A percentile compares a stretch with the other conserved stretches of the same genome.
These are phyloP conservation scores for Lordiphosa mommai DNA, from an alignment of 1,140 invertebrate genomes.

Conservation along the genomic window DNA sequence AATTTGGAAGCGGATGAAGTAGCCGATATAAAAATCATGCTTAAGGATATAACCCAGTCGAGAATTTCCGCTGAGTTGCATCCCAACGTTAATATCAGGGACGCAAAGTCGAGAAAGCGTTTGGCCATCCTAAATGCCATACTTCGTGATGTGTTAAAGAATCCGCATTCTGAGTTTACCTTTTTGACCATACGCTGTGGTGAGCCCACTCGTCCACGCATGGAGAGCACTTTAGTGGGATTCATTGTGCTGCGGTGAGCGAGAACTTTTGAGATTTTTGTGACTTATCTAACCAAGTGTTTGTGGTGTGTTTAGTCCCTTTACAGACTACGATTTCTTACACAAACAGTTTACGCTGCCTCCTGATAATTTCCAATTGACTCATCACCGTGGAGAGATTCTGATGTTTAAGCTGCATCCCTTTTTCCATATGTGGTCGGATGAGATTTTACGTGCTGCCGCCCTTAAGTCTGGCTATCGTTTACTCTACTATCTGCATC, in stretches of 20 bases:
- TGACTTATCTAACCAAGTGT: too few species aligned
- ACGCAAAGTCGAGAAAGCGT: background rate
- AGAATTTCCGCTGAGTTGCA: background rate
- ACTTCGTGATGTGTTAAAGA: background rate
- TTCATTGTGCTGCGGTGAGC: conserved; percentile 44
- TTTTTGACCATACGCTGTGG: conserved; percentile 40
- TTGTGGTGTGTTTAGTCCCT: conserved; percentile 12
- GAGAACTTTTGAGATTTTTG: background rate
- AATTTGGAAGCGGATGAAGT: conserved; percentile 23
- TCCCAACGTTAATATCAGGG: background rate
- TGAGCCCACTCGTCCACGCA: background rate
- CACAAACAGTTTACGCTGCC: conserved; percentile 40
- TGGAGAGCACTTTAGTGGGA: conserved; percentile 35
- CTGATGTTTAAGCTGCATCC: conserved; percentile 48
- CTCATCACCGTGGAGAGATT: conserved; percentile 43
- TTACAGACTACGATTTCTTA: conserved; percentile 24
- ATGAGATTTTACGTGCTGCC: conserved; percentile 32
- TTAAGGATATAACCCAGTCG: background rate
- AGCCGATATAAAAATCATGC: conserved; percentile 9
- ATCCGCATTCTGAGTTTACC: conserved; percentile 24
- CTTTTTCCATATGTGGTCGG: conserved; percentile 51
- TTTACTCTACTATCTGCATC: conserved; percentile 42
- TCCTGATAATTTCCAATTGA: conserved; percentile 18
- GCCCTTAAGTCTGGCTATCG: conserved; percentile 31
- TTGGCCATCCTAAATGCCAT: conserved; percentile 7